Base-by-base conservation (phyloP, 2,888 invertebrate genomes). In the Neocrepidodera transversa region DNA sequence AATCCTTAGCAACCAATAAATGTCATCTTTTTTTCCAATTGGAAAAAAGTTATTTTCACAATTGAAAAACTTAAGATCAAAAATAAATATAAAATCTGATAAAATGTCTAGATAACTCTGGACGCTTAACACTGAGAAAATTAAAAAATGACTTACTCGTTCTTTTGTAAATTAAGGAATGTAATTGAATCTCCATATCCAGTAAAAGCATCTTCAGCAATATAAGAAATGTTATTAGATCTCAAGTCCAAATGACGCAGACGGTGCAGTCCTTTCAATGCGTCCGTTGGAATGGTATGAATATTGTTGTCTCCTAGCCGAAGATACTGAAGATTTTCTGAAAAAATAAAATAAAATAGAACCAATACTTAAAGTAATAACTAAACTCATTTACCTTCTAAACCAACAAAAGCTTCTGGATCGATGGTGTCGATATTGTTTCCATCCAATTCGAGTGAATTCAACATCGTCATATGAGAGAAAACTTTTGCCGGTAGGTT, bases 361-460 rank as follows among this genome's bases (percentile, higher is more conserved):
- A n/a, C n/a, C n/a, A n/a, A n/a, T n/a, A n/a, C n/a, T n/a, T n/a
- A n/a, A n/a, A n/a, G n/a, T n/a, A n/a, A n/a, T n/a, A n/a, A n/a
- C n/a, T n/a, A n/a, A n/a, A n/a, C n/a, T n/a, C n/a, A n/a, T n/a
- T 82, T 82, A 93, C 94, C 93, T 87, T 94, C 93, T 50, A 94
- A 84, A 66, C 94, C 95, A 62, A 86, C 85, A 75, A 95, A 95
- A 18, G 94, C 94, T 68, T 91, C 90, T 60, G 90, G 89, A 77
- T 94, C 91, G 69, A 95, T 87, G 69, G 86, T 84, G 67, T 84
- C 86, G 67, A 95, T 94, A 72, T 85, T 85, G 80, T 95, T 95
- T 58, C 92, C 93, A 75, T 94, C 94, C 69, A 95, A 81, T 81
- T 95, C 94, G 75, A 95, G 81, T 2, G 93, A 93, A 80, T 93